Percentiles rank a stretch among this genome's conserved stretches.
These are phyloP conservation scores for Resseliella maxima DNA, from an alignment of 2,888 invertebrate genomes.

Conservation along the genomic window DNA sequence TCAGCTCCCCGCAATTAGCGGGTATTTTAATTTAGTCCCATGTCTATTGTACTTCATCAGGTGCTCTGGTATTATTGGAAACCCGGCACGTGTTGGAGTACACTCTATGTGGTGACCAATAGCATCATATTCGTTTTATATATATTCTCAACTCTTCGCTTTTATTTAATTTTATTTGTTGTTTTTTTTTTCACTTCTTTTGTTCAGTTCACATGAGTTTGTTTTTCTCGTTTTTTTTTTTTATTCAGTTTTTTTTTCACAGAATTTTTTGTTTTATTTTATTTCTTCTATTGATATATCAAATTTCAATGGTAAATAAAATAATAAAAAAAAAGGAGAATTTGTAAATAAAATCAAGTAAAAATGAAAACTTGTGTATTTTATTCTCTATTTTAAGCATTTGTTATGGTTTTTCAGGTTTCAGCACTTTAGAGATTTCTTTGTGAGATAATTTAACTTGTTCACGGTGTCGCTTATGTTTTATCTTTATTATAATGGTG, in stretches of 20 bases:
- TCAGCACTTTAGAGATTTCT: neutral
- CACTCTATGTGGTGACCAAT: constrained; percentile 89
- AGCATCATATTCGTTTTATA: constrained; percentile 56
- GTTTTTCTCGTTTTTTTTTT: too few species aligned
- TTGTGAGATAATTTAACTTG: neutral
- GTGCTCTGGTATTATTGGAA: constrained; percentile 91
- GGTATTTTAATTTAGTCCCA: constrained; percentile 75
- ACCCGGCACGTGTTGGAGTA: constrained; percentile 99
- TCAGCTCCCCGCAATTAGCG: neutral
- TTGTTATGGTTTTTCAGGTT: neutral
- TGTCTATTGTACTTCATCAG: constrained; percentile 99
- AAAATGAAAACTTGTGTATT: too few species aligned
- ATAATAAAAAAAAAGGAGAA: too few species aligned
- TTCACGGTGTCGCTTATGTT: neutral
- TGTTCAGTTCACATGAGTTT: too few species aligned
- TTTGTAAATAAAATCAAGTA: neutral
- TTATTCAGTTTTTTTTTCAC: too few species aligned
- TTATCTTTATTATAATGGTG: neutral
- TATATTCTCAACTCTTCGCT: neutral
- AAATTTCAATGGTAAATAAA: too few species aligned
- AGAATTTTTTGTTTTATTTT: too few species aligned
- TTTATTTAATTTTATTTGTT: neutral
- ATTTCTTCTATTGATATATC: too few species aligned
- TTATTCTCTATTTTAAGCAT: too few species aligned
- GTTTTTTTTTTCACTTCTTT: constrained; percentile 18